Base-by-base conservation (phyloP, 1,140 invertebrate species). In the Bombus impatiens region DNA sequence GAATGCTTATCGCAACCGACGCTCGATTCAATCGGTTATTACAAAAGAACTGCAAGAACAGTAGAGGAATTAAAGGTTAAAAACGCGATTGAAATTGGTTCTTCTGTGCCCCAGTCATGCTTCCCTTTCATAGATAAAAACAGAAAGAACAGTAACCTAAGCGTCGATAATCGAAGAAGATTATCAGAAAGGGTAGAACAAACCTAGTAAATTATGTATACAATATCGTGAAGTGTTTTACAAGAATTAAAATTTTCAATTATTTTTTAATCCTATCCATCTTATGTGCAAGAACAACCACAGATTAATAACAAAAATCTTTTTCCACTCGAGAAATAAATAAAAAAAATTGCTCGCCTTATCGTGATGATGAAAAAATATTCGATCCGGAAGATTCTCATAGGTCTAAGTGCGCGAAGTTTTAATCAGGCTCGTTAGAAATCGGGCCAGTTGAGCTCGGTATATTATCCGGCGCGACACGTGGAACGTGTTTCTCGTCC, bases 371-470 rank as follows among this genome's bases (percentile, higher is more conserved):
- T n/a, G n/a, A 6, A 32, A 22, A 47, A 13, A 18, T 32, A 42
- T 12, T 47, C 42, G 62, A 13, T 37, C 12, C 18, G 25, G 44
- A 28, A 37, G 40, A 28, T 37, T 3, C 10, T 0, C 10, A 15
- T 37, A 2, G 4, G 40, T 53, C 8, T 35, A 8, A 40, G 40
- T 47, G 6, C 15, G 0, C 15, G 15, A 32, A 76, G 47, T 80
- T 80, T 84, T 80, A 80, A 84, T 79, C 83, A 80, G 53, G 22
- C 68, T 84, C 83, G 32, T 32, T 28, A 84, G 67, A 59, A 84
- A 68, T 71, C 62, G 82, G 47, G 44, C 44, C 82, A 59, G 82
- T 40, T 5, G 8, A 1, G n/a, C 22, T 28, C n/a, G 40, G 9
- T 82, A 72, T 77, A 40, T 71, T 70, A 42, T 4, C 28, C n/a